phyloP scores from a whole-genome alignment of 2,113 vertebrate species.

The Alligator sinensis region DNA sequence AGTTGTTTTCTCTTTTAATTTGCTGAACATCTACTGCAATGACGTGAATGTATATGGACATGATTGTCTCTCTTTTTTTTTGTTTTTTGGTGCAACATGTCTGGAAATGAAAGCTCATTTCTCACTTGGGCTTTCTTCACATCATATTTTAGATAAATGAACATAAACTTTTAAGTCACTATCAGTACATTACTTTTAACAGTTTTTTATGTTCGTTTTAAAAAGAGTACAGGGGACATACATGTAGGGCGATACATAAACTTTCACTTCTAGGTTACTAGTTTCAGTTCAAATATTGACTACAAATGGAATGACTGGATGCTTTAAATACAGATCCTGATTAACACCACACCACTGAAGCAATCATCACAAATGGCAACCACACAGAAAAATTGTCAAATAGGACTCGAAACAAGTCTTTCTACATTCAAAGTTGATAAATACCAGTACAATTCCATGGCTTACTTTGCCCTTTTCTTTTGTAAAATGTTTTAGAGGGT shows the following conservation, averaged over 20 bases:
- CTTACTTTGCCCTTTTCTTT: background rate
- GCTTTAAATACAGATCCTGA: background rate
- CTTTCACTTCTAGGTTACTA: background rate
- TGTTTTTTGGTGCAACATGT: background rate
- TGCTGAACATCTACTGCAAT: background rate
- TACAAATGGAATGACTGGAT: background rate
- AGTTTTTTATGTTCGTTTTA: background rate
- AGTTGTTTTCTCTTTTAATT: background rate
- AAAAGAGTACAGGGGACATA: background rate
- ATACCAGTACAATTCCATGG: background rate
- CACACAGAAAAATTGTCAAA: background rate
- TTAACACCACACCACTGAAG: background rate
- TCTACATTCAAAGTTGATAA: background rate
- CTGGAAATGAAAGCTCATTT: background rate
- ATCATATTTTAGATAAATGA: background rate
- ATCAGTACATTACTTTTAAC: background rate
- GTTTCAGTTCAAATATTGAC: background rate
- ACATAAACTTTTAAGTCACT: background rate
- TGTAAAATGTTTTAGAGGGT: background rate
- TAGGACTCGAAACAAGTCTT: background rate
- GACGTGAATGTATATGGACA: background rate
- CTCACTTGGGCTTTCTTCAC: background rate
- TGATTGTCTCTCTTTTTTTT: background rate
- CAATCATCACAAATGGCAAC: background rate
- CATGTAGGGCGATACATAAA: background rate